Evolutionary conservation across 2,113 vertebrate species (phyloP).

Genomic region (Corythoichthys haematopterus): DNA sequence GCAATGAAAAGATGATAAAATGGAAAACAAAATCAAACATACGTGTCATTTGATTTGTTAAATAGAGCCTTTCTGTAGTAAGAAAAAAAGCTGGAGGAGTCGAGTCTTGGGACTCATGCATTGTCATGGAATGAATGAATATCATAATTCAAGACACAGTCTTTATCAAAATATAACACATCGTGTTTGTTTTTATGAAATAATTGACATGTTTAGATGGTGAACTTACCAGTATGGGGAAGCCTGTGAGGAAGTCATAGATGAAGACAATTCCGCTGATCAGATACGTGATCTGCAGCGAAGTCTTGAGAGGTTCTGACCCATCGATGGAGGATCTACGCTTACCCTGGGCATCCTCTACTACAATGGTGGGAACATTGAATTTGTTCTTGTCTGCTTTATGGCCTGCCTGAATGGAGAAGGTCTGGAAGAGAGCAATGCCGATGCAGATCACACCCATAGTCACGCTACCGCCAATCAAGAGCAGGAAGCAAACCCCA

Average conservation of each 20-base stretch:
- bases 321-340: slow-evolving; percentile 88
- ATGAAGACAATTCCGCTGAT: slow-evolving; percentile 87
- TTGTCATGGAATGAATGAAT: too few species aligned
- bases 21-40: background rate
- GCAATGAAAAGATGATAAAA: slow-evolving; percentile 13
- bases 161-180: too few species aligned
- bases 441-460: slow-evolving; percentile 85
- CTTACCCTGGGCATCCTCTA: slow-evolving; percentile 89
- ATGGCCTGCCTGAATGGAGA: slow-evolving; percentile 75
- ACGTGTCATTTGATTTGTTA: too few species aligned
- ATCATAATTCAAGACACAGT: too few species aligned
- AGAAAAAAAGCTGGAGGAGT: too few species aligned
- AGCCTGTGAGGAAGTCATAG: slow-evolving; percentile 88
- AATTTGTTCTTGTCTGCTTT: slow-evolving; percentile 76
- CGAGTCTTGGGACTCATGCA: too few species aligned
- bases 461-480: slow-evolving; percentile 84
- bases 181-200: background rate
- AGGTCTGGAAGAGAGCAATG: slow-evolving; percentile 88
- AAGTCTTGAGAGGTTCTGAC: slow-evolving; percentile 84
- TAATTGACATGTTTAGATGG: background rate
- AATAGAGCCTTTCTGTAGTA: too few species aligned
- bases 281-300: slow-evolving; percentile 87
- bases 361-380: slow-evolving; percentile 88
- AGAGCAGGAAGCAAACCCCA: slow-evolving; percentile 86
- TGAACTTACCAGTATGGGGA: slow-evolving; percentile 85